Percentiles rank a stretch among this genome's conserved stretches.
These are phyloP conservation scores for Aphelinus certus DNA, from an alignment of 1,140 invertebrate species.

Conservation along the genomic window DNA sequence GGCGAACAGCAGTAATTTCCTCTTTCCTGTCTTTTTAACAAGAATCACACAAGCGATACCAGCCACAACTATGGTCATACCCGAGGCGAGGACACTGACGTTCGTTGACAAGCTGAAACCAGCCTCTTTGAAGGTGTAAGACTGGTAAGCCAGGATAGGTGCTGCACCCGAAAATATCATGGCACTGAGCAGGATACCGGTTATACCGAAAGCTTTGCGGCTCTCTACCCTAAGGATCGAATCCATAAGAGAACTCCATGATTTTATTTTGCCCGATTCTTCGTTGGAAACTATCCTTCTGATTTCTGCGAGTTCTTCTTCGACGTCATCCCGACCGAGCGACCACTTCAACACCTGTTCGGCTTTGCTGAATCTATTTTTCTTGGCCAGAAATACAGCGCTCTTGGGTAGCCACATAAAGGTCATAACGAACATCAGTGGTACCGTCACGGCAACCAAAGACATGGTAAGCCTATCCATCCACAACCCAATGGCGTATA, in stretches of 20 bases:
- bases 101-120: slow-evolving; percentile 74
- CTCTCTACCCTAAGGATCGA: slow-evolving; percentile 69
- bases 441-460: slow-evolving; percentile 58
- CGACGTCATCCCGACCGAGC: slow-evolving; percentile 69
- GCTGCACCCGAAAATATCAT: slow-evolving; percentile 85
- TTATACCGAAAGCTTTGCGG: slow-evolving; percentile 75
- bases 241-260: slow-evolving; percentile 59
- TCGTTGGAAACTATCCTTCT: slow-evolving; percentile 70
- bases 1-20: slow-evolving; percentile 76
- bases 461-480: slow-evolving; percentile 57
- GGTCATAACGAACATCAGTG: slow-evolving; percentile 63
- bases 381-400: slow-evolving; percentile 59
- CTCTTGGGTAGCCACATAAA: slow-evolving; percentile 66
- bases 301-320: slow-evolving; percentile 69
- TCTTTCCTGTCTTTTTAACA: slow-evolving; percentile 80
- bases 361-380: slow-evolving; percentile 64
- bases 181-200: slow-evolving; percentile 79
- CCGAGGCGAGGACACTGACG: slow-evolving; percentile 81
- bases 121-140: slow-evolving; percentile 77
- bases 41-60: slow-evolving; percentile 74
- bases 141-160: slow-evolving; percentile 86
- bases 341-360: slow-evolving; percentile 71
- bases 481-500: slow-evolving; percentile 66
- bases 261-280: slow-evolving; percentile 56
- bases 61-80: slow-evolving; percentile 79